Conservation (phyloP, 2,888 invertebrate species). For the Trachelus stipa region DNA sequence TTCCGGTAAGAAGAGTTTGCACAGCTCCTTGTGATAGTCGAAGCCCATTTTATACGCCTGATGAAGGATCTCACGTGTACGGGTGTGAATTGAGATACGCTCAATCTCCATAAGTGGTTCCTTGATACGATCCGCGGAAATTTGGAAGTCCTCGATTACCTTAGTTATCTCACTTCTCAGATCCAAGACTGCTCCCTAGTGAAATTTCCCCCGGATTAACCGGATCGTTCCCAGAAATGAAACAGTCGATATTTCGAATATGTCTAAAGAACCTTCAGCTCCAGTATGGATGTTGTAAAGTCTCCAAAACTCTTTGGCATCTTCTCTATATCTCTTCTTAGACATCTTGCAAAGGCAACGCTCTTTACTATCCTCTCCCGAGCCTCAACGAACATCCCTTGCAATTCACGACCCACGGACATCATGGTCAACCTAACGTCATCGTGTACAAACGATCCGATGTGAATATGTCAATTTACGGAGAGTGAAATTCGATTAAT, state of each 20-base stretch:
- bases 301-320: slow-evolving; percentile 69
- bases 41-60: slow-evolving; percentile 92
- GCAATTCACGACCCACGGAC: slow-evolving; percentile 81
- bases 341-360: slow-evolving; percentile 83
- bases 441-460: neutral
- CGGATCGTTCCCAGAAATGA: neutral
- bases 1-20: slow-evolving; percentile 70
- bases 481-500: neutral
- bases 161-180: slow-evolving; percentile 71
- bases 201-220: neutral
- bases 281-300: slow-evolving; percentile 73
- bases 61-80: slow-evolving; percentile 82
- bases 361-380: slow-evolving; percentile 84
- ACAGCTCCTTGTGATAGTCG: slow-evolving; percentile 84
- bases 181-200: slow-evolving; percentile 70
- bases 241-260: neutral
- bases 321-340: slow-evolving; percentile 76
- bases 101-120: slow-evolving; percentile 72
- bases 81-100: slow-evolving; percentile 71
- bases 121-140: slow-evolving; percentile 67
- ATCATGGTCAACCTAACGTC: slow-evolving; percentile 59
- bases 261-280: slow-evolving; percentile 65
- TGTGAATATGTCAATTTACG: neutral
- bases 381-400: slow-evolving; percentile 81
- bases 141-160: slow-evolving; percentile 72